Evolutionary conservation across 2,888 invertebrate species (phyloP).

Genomic region (Pyrocoelia pectoralis): DNA sequence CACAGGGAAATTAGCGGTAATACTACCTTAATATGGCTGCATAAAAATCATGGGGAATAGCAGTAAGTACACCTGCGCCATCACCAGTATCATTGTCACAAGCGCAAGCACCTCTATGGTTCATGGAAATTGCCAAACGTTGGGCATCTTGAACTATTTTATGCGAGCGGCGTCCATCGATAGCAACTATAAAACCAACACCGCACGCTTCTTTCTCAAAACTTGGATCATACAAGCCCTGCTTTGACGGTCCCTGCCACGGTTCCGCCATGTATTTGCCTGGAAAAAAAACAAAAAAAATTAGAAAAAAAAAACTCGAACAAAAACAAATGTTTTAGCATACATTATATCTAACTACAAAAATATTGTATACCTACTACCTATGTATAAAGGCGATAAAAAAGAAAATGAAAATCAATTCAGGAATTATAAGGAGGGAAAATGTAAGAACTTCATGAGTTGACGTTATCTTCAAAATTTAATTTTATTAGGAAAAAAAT

Average conservation of each 20-base stretch:
- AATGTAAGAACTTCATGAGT: too few species aligned
- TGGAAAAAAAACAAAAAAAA: constrained; percentile 28
- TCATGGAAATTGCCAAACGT: constrained; percentile 95
- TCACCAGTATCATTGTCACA: constrained; percentile 99
- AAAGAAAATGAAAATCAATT: too few species aligned
- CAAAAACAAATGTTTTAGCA: too few species aligned
- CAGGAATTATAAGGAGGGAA: too few species aligned
- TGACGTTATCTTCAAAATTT: too few species aligned
- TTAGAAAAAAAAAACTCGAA: background rate
- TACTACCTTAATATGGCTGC: constrained; percentile 82
- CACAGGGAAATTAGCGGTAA: too few species aligned
- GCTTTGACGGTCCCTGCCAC: constrained; percentile 85
- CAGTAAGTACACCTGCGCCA: constrained; percentile 96
- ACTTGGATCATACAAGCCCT: constrained; percentile 95
- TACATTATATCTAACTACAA: too few species aligned
- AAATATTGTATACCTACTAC: too few species aligned
- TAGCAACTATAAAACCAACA: constrained; percentile 98
- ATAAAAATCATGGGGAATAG: constrained; percentile 96
- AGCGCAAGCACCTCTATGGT: constrained; percentile 98
- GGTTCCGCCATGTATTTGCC: constrained; percentile 56
- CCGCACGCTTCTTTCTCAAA: constrained; percentile 98
- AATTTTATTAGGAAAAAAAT: too few species aligned
- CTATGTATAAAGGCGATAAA: too few species aligned
- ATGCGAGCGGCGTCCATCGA: constrained; percentile 93
- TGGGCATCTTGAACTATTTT: constrained; percentile 98